phyloP scores from a whole-genome alignment of 2,797 vertebrate genomes.

The Periparus ater region DNA sequence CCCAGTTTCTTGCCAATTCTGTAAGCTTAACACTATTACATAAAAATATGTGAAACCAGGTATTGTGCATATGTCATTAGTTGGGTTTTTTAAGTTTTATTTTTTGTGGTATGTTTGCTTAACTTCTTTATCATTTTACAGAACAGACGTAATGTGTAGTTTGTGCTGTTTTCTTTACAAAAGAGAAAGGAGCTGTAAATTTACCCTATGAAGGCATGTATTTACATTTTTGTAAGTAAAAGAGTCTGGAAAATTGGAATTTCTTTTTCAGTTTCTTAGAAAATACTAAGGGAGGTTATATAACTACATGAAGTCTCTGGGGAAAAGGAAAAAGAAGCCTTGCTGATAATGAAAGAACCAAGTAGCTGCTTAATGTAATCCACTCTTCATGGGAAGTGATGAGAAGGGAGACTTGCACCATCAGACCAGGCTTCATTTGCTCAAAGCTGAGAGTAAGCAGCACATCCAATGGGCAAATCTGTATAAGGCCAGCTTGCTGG shows the following conservation, averaged over 20 bases:
- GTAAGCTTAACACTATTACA: neutral
- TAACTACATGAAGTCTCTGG: slow-evolving; percentile 22
- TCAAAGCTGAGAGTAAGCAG: neutral
- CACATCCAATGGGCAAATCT: neutral
- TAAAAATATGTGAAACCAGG: neutral
- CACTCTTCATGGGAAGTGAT: neutral
- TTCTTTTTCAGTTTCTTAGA: slow-evolving; percentile 15
- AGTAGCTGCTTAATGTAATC: slow-evolving; percentile 48
- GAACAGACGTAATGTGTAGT: neutral
- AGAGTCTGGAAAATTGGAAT: neutral
- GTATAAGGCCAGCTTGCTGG: neutral
- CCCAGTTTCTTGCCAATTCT: neutral
- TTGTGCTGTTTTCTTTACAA: neutral
- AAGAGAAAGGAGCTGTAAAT: neutral
- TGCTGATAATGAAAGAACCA: neutral
- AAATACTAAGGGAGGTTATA: slow-evolving; percentile 18
- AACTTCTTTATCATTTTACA: neutral
- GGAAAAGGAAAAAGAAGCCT: slow-evolving; percentile 2
- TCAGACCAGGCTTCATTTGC: neutral
- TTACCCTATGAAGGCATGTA: neutral
- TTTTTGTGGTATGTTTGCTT: neutral
- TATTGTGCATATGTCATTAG: neutral
- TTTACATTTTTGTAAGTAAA: neutral
- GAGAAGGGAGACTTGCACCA: neutral
- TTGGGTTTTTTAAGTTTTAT: neutral